Evolutionary conservation across 2,888 invertebrate species (phyloP), one percentile per base, ranked within the genome.

Genomic region (Apodemia duryi): DNA sequence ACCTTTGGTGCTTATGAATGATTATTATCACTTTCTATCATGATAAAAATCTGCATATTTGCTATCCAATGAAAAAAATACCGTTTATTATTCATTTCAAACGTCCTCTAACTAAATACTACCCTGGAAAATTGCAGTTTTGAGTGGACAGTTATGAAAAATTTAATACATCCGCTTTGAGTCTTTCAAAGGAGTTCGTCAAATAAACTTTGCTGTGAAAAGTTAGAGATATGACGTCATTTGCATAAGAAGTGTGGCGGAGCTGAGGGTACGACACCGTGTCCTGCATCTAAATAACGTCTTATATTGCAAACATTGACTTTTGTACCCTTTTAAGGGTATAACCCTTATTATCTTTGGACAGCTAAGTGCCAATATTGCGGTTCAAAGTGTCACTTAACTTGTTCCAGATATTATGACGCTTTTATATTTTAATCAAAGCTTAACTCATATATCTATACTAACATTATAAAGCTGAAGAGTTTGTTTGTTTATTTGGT

Each of bases 231-330:
- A 86, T 82, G 79, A 78, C 73, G 68, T 75, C 78, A 89, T 89
- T 88, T 88, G 86, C 88, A 88, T 88, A 87, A 86, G 83, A 83
- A 84, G 84, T 82, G 80, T 74, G 78, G 80, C 79, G 77, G 80
- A 75, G 81, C 80, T 68, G 78, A 77, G 80, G 81, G 79, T 79
- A 79, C 80, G 76, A 79, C 85, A 84, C 86, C 90, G 88, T 89
- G 90, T 86, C 85, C 82, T 77, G 90, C 89, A 90, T 91, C 86
- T 86, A 88, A 90, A 91, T 90, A 88, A 83, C 86, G 86, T 85
- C 86, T 90, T 91, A 90, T 88, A 85, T 88, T 85, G 86, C 88
- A 88, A 91, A 91, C 89, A 91, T 91, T 91, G 87, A 87, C 90
- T 85, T 80, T 82, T 79, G 77, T 78, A 87, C 86, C 86, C 88